Conservation (phyloP, 2,113 vertebrate species). For the Mungos mungo region DNA sequence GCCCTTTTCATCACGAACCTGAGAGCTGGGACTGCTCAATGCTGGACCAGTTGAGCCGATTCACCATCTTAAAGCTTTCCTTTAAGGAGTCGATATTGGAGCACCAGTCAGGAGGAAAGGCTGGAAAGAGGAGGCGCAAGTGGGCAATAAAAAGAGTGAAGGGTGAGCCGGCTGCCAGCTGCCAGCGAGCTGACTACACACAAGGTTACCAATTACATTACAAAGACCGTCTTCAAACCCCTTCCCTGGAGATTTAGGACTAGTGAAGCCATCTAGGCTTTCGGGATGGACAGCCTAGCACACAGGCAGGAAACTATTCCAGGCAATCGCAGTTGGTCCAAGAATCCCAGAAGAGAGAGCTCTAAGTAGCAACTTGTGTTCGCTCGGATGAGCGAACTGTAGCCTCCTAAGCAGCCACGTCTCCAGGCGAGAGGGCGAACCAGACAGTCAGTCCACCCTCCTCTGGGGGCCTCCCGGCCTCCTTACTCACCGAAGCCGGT, state of each 20-base stretch:
- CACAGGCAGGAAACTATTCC: not conserved
- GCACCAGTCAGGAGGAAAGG: conserved; percentile 94
- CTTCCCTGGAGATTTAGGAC: not conserved
- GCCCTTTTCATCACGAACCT: conserved; percentile 85
- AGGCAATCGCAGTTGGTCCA: not conserved
- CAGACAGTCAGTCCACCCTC: not conserved
- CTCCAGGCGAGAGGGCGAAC: not conserved
- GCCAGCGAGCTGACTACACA: not conserved
- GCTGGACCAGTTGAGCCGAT: conserved; percentile 95
- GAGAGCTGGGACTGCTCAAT: conserved; percentile 95
- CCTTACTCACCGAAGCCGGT: conserved; percentile 86
- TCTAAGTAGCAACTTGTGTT: not conserved
- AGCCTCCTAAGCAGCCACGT: not conserved
- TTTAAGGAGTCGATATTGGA: conserved; percentile 94
- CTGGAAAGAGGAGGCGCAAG: conserved; percentile 76
- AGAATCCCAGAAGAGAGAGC: not conserved
- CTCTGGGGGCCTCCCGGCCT: not conserved
- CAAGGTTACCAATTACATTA: not conserved
- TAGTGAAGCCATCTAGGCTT: not conserved
- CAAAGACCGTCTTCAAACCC: not conserved
- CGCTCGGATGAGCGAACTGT: not conserved
- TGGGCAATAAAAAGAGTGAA: not conserved
- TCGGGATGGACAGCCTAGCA: not conserved
- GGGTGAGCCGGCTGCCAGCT: fast-evolving
- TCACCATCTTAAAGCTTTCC: conserved; percentile 97